These are phyloP conservation scores for Tolypeutes matacus DNA, from an alignment of 2,797 vertebrate genomes.

Conservation along the genomic window DNA sequence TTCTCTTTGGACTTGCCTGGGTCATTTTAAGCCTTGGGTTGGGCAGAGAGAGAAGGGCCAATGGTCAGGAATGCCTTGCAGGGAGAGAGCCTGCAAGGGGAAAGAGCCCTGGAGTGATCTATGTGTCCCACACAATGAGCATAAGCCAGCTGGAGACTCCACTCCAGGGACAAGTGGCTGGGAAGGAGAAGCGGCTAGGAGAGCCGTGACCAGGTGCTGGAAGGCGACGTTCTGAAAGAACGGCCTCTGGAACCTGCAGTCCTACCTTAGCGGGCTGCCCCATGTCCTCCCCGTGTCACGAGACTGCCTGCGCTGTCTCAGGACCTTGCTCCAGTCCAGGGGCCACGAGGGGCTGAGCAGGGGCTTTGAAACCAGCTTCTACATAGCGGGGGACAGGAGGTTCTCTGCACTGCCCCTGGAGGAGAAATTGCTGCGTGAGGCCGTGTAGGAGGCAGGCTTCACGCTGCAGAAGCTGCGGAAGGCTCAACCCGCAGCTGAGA, in stretches of 20 bases:
- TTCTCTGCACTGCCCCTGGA: not conserved
- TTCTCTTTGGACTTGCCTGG: not conserved
- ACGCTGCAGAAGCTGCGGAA: not conserved
- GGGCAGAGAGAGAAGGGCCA: not conserved
- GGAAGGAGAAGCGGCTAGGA: slow-evolving; percentile 78
- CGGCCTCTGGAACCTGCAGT: slow-evolving; percentile 24
- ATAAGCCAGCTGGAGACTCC: not conserved
- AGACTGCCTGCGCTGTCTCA: slow-evolving; percentile 64
- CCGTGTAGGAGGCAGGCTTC: not conserved
- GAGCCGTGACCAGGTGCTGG: slow-evolving; percentile 70
- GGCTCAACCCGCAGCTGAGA: not conserved
- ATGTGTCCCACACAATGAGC: rapidly evolving
- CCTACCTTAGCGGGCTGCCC: slow-evolving; percentile 65
- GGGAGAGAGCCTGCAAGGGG: not conserved
- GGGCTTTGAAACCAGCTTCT: slow-evolving; percentile 54
- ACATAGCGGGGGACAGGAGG: not conserved
- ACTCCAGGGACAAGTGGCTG: slow-evolving; percentile 56
- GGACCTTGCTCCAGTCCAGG: slow-evolving; percentile 49
- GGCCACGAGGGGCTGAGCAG: slow-evolving; percentile 62
- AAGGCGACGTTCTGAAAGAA: slow-evolving; percentile 72
- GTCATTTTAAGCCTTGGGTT: not conserved
- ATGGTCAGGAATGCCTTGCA: rapidly evolving
- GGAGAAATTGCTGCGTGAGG: not conserved
- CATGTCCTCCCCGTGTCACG: slow-evolving; percentile 72
- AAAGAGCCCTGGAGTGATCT: not conserved